Evolutionary conservation across 2,113 vertebrate genomes (phyloP).

Genomic region (Eurypyga helias): DNA sequence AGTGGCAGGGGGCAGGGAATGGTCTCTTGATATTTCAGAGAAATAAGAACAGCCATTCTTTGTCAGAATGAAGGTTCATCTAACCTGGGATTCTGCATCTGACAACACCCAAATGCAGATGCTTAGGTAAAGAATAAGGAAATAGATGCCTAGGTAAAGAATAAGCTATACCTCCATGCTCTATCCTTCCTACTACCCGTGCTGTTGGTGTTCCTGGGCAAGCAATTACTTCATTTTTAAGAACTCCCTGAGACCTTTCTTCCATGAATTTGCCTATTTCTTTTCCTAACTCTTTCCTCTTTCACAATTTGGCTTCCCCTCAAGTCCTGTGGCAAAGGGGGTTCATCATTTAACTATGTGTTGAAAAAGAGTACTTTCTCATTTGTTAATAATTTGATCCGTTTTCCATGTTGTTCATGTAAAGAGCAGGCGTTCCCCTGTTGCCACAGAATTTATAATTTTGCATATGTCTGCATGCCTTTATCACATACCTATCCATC

Average conservation of each 20-base stretch:
- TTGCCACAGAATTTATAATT: background rate
- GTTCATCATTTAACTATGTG: background rate
- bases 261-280: background rate
- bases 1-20: rapidly evolving
- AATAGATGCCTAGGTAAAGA: background rate
- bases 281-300: background rate
- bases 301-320: background rate
- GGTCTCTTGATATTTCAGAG: background rate
- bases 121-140: background rate
- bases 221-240: background rate
- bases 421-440: background rate
- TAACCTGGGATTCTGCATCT: background rate
- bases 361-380: background rate
- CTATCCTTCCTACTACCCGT: background rate
- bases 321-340: background rate
- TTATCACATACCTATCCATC: background rate
- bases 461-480: background rate
- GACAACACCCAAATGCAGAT: background rate
- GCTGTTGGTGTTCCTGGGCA: background rate
- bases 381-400: background rate
- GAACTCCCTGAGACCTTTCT: background rate
- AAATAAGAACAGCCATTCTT: background rate
- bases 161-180: background rate
- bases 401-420: background rate
- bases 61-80: background rate